Conservation (phyloP, 1,140 invertebrate species). For the Tetramorium simillimum region DNA sequence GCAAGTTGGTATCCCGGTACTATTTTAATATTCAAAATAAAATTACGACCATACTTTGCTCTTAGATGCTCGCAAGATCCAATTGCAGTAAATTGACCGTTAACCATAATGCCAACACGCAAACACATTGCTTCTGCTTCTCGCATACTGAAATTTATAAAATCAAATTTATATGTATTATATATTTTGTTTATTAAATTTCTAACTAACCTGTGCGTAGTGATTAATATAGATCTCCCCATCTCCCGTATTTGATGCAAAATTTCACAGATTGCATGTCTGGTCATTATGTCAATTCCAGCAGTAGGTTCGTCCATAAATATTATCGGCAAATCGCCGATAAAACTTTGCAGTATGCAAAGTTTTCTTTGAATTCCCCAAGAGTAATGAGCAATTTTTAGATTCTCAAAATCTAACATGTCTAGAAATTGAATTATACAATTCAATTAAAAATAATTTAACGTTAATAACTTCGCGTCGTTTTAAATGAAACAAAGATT, state of each 20-base stretch:
- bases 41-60: constrained; percentile 88
- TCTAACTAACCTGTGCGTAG: constrained; percentile 82
- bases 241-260: constrained; percentile 81
- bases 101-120: constrained; percentile 87
- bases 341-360: constrained; percentile 80
- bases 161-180: background rate
- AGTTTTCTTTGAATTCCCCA: constrained; percentile 67
- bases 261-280: constrained; percentile 85
- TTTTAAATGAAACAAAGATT: background rate
- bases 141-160: constrained; percentile 84
- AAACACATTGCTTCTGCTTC: constrained; percentile 88
- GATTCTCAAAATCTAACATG: constrained; percentile 72
- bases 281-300: constrained; percentile 87
- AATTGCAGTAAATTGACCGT: constrained; percentile 86
- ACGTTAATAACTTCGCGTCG: background rate
- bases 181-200: background rate
- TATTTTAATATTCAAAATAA: constrained; percentile 86
- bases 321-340: constrained; percentile 95
- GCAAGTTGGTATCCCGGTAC: constrained; percentile 16
- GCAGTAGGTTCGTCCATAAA: constrained; percentile 95
- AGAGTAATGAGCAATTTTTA: constrained; percentile 71
- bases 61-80: constrained; percentile 87
- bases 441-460: background rate
- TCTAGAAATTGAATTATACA: constrained; percentile 52
- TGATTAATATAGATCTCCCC: constrained; percentile 82